These are phyloP conservation scores for Lysandra coridon DNA, from an alignment of 2,888 invertebrate genomes.

Conservation along the genomic window DNA sequence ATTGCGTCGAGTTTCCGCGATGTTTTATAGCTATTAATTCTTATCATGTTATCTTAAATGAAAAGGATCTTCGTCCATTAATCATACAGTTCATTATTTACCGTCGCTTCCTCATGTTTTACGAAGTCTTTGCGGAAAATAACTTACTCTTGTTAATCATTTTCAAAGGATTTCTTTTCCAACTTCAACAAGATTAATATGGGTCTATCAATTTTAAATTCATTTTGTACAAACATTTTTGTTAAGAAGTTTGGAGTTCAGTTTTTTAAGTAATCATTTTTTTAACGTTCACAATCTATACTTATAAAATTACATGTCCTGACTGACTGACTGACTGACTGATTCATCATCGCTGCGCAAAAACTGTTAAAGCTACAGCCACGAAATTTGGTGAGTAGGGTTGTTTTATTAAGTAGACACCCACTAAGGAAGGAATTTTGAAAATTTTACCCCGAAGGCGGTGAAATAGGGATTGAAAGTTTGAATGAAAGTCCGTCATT, in stretches of 20 bases:
- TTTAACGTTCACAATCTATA: not conserved
- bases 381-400: too few species aligned
- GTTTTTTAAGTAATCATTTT: not conserved
- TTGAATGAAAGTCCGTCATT: too few species aligned
- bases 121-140: slow-evolving; percentile 28
- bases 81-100: slow-evolving; percentile 41
- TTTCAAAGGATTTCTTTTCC: slow-evolving; percentile 34
- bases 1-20: slow-evolving; percentile 13
- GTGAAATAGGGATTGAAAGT: too few species aligned
- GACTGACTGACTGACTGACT: too few species aligned
- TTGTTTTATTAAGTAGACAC: too few species aligned
- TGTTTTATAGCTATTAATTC: slow-evolving; percentile 43
- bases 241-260: not conserved
- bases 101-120: slow-evolving; percentile 33
- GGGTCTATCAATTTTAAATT: slow-evolving; percentile 26
- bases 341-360: too few species aligned
- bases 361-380: too few species aligned
- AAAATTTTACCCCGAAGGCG: too few species aligned
- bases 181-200: slow-evolving; percentile 31
- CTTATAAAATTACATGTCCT: too few species aligned
- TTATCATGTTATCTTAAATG: slow-evolving; percentile 48
- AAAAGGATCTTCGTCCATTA: slow-evolving; percentile 47
- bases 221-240: slow-evolving; percentile 22
- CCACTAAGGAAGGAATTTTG: too few species aligned
- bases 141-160: slow-evolving; percentile 33